Conservation (phyloP, 1,140 invertebrate species). For the Nasonia giraulti region DNA sequence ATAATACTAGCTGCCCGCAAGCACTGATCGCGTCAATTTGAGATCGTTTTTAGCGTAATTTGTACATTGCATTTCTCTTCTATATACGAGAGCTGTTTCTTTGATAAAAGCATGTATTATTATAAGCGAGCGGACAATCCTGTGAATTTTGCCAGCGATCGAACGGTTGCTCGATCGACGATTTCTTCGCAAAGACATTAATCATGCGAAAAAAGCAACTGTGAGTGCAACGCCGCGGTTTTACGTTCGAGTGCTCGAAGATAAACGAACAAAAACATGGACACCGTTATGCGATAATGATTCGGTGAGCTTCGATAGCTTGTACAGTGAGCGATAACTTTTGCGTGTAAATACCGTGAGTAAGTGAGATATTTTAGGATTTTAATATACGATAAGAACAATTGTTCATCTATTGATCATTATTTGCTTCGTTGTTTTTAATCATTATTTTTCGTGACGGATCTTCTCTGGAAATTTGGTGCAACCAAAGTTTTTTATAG, state of each 20-base stretch:
- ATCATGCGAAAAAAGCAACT: neutral
- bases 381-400: slow-evolving; percentile 21
- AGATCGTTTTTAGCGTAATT: neutral
- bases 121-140: neutral
- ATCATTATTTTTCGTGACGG: neutral
- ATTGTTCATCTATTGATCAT: slow-evolving; percentile 24
- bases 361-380: slow-evolving; percentile 41
- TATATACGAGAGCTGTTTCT: neutral
- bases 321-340: slow-evolving; percentile 40
- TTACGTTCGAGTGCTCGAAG: neutral
- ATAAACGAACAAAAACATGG: slow-evolving; percentile 2
- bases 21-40: neutral
- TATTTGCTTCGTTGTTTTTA: slow-evolving; percentile 12
- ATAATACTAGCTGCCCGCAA: neutral
- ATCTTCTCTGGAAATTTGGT: slow-evolving; percentile 39
- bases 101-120: neutral
- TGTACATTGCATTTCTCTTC: neutral
- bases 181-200: neutral
- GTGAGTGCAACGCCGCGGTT: slow-evolving; percentile 20
- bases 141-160: neutral
- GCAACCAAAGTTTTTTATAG: slow-evolving; percentile 45
- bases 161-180: neutral
- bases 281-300: slow-evolving; percentile 10
- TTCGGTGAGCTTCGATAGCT: slow-evolving; percentile 31
- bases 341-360: slow-evolving; percentile 43